Conservation (phyloP, 2,888 invertebrate species). For the Synanthedon myopaeformis region DNA sequence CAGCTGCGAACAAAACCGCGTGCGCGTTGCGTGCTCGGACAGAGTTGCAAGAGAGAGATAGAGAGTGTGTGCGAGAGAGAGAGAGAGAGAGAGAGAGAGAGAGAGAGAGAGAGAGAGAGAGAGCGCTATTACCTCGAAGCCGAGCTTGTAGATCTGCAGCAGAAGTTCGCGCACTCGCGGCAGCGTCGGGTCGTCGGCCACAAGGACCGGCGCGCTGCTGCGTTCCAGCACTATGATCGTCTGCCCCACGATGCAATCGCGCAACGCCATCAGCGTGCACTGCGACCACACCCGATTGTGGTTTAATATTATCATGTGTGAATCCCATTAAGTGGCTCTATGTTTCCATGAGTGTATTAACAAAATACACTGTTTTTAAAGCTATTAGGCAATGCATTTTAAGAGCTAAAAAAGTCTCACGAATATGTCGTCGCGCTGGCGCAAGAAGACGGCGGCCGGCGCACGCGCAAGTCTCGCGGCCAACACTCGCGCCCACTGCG, state of each 20-base stretch:
- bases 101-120: neutral
- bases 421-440: slow-evolving; percentile 28
- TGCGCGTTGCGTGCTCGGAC: slow-evolving; percentile 1
- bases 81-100: neutral
- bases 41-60: neutral
- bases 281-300: slow-evolving; percentile 8
- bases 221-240: slow-evolving; percentile 32
- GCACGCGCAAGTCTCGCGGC: slow-evolving; percentile 38
- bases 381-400: too few species aligned
- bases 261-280: slow-evolving; percentile 43
- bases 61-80: neutral
- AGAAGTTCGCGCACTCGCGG: slow-evolving; percentile 57
- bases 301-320: too few species aligned
- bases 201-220: slow-evolving; percentile 13
- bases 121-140: slow-evolving; percentile 77
- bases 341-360: too few species aligned
- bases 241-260: slow-evolving; percentile 39
- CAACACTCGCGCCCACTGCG: slow-evolving; percentile 84
- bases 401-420: slow-evolving; percentile 14
- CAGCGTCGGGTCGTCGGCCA: slow-evolving; percentile 24
- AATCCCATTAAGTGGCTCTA: too few species aligned
- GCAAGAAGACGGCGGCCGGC: slow-evolving; percentile 13
- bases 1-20: slow-evolving; percentile 30
- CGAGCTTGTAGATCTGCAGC: slow-evolving; percentile 90
- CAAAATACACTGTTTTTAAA: too few species aligned